phyloP scores from a whole-genome alignment of 2,113 vertebrate species.

The Saccopteryx leptura region DNA sequence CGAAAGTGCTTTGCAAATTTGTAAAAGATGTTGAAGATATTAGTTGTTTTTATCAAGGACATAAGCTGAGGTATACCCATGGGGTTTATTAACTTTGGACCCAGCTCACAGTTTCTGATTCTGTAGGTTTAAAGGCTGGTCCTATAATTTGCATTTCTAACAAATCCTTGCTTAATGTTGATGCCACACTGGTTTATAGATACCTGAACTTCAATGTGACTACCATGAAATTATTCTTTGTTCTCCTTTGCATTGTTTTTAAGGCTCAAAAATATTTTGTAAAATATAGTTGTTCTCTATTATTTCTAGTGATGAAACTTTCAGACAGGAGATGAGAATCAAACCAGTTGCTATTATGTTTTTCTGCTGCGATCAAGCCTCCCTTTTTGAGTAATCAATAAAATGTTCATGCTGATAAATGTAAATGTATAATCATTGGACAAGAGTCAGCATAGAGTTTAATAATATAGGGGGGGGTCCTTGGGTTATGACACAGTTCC shows the following conservation, averaged over 20 bases:
- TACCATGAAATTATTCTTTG: neutral
- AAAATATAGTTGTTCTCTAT: neutral
- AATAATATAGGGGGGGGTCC: too few species aligned
- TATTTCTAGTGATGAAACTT: neutral
- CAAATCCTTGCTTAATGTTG: neutral
- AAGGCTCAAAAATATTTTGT: neutral
- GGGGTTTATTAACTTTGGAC: neutral
- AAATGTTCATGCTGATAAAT: constrained; percentile 10
- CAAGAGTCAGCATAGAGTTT: neutral
- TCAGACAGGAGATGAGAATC: neutral
- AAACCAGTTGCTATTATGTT: neutral
- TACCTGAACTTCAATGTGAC: neutral
- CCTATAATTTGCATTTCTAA: neutral
- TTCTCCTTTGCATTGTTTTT: neutral
- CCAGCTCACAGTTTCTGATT: neutral
- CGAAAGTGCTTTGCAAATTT: neutral
- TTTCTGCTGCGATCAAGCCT: neutral
- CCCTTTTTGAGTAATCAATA: neutral
- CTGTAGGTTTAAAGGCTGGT: neutral
- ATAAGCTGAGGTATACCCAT: neutral
- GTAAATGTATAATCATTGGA: neutral
- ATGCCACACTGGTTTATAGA: neutral
- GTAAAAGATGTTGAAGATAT: neutral
- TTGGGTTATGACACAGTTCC: too few species aligned
- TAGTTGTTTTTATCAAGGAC: neutral